Conservation (phyloP, 2,797 vertebrate genomes). For the Mus caroli region DNA sequence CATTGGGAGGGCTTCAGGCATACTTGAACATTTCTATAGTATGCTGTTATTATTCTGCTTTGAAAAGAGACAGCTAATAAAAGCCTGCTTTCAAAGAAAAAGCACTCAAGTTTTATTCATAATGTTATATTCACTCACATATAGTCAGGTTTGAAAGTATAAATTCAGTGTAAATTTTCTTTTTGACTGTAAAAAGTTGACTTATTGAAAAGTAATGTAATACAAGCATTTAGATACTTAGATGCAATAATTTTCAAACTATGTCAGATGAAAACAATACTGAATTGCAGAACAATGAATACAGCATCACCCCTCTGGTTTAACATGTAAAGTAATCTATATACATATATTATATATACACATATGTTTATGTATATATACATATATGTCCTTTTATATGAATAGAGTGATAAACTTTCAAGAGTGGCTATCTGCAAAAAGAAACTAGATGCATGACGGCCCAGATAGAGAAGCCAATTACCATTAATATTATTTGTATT, state of each 20-base stretch:
- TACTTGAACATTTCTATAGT: slow-evolving; percentile 15
- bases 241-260: slow-evolving; percentile 49
- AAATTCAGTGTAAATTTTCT: slow-evolving; percentile 33
- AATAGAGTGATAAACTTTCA: neutral
- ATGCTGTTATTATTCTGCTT: slow-evolving; percentile 37
- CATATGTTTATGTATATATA: neutral
- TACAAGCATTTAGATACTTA: slow-evolving; percentile 33
- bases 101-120: slow-evolving; percentile 24
- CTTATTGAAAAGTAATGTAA: slow-evolving; percentile 51
- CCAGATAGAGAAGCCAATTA: neutral
- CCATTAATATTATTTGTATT: neutral
- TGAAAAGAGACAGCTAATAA: neutral
- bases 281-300: slow-evolving; percentile 17
- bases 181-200: slow-evolving; percentile 31
- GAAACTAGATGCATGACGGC: neutral
- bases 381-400: slow-evolving; percentile 13
- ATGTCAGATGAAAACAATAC: slow-evolving; percentile 46
- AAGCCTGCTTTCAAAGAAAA: slow-evolving; percentile 40
- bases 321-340: neutral
- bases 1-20: neutral
- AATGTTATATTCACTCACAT: slow-evolving; percentile 29
- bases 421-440: neutral
- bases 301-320: neutral
- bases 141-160: slow-evolving; percentile 25
- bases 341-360: neutral